phyloP scores from a whole-genome alignment of 2,797 vertebrate genomes.

The Hipposideros larvatus region DNA sequence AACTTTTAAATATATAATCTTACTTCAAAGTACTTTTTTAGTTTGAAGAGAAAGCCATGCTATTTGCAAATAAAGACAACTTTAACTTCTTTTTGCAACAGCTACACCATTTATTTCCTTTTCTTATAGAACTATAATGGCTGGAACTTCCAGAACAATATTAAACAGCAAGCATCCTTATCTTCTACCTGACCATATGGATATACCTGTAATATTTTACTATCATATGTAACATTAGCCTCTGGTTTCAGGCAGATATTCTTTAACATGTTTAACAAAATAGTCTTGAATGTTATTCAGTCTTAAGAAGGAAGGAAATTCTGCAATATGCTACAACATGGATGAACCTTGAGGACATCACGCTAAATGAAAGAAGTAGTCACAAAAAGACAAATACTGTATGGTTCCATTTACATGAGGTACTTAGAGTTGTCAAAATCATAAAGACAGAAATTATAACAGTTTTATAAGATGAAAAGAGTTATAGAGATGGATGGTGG shows the following conservation, averaged over 20 bases:
- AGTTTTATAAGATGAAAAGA: neutral
- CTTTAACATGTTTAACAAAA: neutral
- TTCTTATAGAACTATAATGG: neutral
- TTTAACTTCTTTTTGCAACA: neutral
- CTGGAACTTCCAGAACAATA: neutral
- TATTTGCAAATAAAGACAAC: neutral
- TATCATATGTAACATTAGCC: neutral
- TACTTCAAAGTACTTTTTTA: neutral
- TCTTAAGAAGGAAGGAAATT: neutral
- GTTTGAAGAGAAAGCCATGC: neutral
- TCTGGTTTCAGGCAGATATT: neutral
- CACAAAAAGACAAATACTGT: neutral
- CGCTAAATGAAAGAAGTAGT: neutral
- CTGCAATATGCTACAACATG: neutral
- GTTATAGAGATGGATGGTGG: neutral
- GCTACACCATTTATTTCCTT: neutral
- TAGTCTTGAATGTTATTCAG: neutral
- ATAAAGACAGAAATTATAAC: neutral
- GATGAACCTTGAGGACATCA: neutral
- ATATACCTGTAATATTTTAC: neutral
- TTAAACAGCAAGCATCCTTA: neutral
- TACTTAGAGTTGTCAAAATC: neutral
- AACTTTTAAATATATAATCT: neutral
- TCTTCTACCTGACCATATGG: neutral
- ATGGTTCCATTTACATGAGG: neutral